These are phyloP conservation scores for Emydocephalus ijimae DNA, from an alignment of 2,113 vertebrate species.

Conservation along the genomic window DNA sequence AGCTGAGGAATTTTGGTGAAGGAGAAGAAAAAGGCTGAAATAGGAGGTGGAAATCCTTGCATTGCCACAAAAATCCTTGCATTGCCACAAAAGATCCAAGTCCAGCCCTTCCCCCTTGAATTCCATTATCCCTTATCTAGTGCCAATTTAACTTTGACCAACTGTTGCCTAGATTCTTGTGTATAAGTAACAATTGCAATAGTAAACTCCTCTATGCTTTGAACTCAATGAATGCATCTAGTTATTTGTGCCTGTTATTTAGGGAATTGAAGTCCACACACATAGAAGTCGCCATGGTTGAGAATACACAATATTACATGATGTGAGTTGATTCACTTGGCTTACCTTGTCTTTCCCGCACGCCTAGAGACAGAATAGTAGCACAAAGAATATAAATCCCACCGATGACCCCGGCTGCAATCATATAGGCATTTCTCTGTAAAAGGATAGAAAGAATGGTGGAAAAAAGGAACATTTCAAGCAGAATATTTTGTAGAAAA, in stretches of 20 bases:
- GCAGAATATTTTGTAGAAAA: background rate
- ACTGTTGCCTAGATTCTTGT: background rate
- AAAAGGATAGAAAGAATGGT: background rate
- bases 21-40: background rate
- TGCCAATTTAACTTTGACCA: background rate
- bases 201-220: background rate
- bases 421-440: conserved; percentile 84
- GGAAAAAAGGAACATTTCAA: background rate
- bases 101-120: too few species aligned
- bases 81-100: background rate
- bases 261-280: background rate
- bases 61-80: background rate
- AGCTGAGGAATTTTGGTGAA: background rate
- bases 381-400: conserved; percentile 87
- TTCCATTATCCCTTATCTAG: background rate
- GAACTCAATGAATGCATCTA: background rate
- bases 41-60: background rate
- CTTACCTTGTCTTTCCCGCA: conserved; percentile 85
- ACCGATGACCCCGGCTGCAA: conserved; percentile 84
- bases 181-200: background rate
- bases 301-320: background rate
- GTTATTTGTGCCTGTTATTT: background rate
- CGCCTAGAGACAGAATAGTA: conserved; percentile 76
- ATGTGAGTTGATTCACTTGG: too few species aligned
- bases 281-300: background rate